Evolutionary conservation across 2,888 invertebrate genomes (phyloP).

Genomic region (Drosophila imparisetae): DNA sequence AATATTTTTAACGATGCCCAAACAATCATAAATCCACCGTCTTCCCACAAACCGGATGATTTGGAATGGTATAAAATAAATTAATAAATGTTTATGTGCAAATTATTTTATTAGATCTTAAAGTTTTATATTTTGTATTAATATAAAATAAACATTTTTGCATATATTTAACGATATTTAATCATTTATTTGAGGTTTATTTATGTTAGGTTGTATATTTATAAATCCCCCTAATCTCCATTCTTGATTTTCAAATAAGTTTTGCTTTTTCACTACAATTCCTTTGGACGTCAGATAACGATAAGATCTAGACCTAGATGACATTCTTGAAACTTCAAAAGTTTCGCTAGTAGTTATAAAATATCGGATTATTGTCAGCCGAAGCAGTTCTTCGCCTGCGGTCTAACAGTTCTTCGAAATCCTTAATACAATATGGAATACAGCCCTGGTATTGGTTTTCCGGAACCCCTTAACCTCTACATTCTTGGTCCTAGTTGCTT

Average conservation of each 20-base stretch:
- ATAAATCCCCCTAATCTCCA: background rate
- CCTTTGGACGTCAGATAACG: background rate
- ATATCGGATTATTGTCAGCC: background rate
- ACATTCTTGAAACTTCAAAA: background rate
- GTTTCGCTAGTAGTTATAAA: background rate
- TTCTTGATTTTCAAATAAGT: background rate
- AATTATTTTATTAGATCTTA: constrained; percentile 73
- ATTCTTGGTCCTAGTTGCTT: background rate
- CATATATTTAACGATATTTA: constrained; percentile 53
- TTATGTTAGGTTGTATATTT: background rate
- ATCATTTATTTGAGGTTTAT: background rate
- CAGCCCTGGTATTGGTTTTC: background rate
- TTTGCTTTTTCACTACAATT: background rate
- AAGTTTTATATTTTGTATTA: constrained; percentile 77
- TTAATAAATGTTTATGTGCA: constrained; percentile 70
- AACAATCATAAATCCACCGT: constrained; percentile 92
- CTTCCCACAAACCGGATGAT: constrained; percentile 90
- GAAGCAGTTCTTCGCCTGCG: background rate
- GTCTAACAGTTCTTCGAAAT: background rate
- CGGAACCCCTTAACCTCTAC: background rate
- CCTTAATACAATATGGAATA: background rate
- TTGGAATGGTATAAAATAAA: constrained; percentile 85
- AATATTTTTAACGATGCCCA: constrained; percentile 95
- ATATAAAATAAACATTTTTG: constrained; percentile 77
- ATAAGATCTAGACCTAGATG: background rate